These are phyloP conservation scores for Balaenoptera acutorostrata DNA, from an alignment of 2,113 vertebrate genomes.

Conservation along the genomic window DNA sequence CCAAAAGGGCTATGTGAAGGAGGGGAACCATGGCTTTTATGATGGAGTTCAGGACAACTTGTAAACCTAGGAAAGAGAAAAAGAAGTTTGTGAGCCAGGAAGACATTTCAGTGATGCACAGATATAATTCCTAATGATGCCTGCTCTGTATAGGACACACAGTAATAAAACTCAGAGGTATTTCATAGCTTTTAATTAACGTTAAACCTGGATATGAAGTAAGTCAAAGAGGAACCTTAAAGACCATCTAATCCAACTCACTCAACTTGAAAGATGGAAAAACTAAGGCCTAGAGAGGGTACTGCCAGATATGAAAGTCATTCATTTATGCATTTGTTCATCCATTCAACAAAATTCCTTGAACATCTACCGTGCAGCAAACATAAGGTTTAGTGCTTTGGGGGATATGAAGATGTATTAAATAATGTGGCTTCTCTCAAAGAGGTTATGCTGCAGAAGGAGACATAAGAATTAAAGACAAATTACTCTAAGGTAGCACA, in stretches of 20 bases:
- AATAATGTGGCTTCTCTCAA: neutral
- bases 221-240: neutral
- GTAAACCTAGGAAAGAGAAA: constrained; percentile 90
- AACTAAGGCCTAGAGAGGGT: neutral
- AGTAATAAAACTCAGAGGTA: constrained; percentile 15
- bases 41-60: constrained; percentile 99
- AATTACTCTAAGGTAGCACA: neutral
- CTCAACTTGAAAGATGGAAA: neutral
- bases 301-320: neutral
- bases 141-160: neutral
- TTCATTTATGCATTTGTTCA: neutral
- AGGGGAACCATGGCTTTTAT: constrained; percentile 99
- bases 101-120: neutral
- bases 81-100: constrained; percentile 44
- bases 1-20: constrained; percentile 98
- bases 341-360: neutral
- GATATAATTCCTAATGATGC: neutral
- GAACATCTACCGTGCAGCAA: neutral
- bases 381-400: neutral
- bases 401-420: neutral
- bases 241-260: neutral
- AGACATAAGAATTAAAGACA: neutral
- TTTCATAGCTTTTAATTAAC: constrained; percentile 10
- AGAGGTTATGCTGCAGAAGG: neutral
- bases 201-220: neutral